These are phyloP conservation scores for Clarias batrachus DNA, from an alignment of 2,113 vertebrate species.

Conservation along the genomic window DNA sequence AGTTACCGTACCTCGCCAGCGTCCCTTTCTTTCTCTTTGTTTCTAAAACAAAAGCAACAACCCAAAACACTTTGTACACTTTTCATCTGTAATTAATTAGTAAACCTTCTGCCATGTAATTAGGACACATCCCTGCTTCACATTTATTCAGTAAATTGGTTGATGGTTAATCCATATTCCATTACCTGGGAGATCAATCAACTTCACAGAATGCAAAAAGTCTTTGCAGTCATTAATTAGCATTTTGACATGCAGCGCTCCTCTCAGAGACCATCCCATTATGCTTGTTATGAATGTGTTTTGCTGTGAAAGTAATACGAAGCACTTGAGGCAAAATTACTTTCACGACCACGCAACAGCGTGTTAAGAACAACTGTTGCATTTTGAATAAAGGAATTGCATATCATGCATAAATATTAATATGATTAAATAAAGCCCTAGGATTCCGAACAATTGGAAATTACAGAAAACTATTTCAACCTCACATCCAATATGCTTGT, in stretches of 20 bases:
- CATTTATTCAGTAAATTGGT: not conserved
- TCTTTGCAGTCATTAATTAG: constrained; percentile 11
- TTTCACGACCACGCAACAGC: not conserved
- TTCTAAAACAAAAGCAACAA: not conserved
- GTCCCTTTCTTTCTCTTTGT: too few relatives aligned
- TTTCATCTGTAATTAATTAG: not conserved
- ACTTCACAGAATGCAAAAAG: not conserved
- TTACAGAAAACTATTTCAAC: not conserved
- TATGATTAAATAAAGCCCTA: not conserved
- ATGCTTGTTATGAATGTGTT: not conserved
- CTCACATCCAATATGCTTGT: not conserved
- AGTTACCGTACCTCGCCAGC: not conserved
- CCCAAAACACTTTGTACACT: not conserved
- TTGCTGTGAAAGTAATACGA: not conserved
- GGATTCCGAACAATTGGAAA: not conserved
- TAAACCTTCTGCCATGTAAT: not conserved
- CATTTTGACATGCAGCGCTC: constrained; percentile 13
- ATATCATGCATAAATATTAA: not conserved
- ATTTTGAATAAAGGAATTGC: not conserved
- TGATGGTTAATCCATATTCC: constrained; percentile 18
- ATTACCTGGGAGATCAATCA: constrained; percentile 25
- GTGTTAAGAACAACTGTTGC: not conserved
- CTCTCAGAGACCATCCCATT: not conserved
- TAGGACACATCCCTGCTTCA: not conserved
- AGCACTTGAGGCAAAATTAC: not conserved